These are phyloP conservation scores for Chorisops tibialis DNA, from an alignment of 2,888 invertebrate genomes.

Conservation along the genomic window DNA sequence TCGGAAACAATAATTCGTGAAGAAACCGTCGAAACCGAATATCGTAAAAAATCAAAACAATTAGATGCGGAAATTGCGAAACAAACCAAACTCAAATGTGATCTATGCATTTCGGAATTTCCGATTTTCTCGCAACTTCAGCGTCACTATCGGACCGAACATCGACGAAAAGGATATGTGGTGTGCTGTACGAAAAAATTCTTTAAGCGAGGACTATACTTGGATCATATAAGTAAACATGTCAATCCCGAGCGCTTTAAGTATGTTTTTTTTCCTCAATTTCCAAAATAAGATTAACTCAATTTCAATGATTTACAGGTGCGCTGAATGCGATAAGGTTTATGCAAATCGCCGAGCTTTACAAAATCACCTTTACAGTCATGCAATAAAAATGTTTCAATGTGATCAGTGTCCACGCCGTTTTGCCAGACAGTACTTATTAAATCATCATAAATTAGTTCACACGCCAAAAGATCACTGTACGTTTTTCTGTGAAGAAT, in stretches of 20 bases:
- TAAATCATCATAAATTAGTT: conserved; percentile 23
- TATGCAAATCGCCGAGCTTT: conserved; percentile 17
- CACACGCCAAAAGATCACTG: conserved; percentile 11
- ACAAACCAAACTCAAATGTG: conserved; percentile 29
- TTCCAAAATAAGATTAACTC: neutral
- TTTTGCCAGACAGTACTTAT: conserved; percentile 25
- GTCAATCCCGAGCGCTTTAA: conserved; percentile 27
- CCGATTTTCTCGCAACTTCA: conserved; percentile 17
- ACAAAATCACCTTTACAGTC: conserved; percentile 11
- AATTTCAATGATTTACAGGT: neutral
- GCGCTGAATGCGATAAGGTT: conserved; percentile 8
- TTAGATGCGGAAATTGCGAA: conserved; percentile 23
- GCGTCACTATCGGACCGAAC: conserved; percentile 26
- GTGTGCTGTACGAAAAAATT: conserved; percentile 29
- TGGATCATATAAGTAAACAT: conserved; percentile 31
- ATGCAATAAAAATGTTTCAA: conserved; percentile 11
- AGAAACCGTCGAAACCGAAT: conserved; percentile 5
- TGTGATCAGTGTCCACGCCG: conserved; percentile 31
- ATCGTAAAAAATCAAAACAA: conserved; percentile 15
- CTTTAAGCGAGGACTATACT: conserved; percentile 13
- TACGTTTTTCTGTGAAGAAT: conserved; percentile 19
- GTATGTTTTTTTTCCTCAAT: conserved; percentile 3
- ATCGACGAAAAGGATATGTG: conserved; percentile 27
- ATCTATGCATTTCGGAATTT: conserved; percentile 23
- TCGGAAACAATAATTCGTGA: neutral